phyloP scores from a whole-genome alignment of 2,113 vertebrate genomes.

The Pagrus major region DNA sequence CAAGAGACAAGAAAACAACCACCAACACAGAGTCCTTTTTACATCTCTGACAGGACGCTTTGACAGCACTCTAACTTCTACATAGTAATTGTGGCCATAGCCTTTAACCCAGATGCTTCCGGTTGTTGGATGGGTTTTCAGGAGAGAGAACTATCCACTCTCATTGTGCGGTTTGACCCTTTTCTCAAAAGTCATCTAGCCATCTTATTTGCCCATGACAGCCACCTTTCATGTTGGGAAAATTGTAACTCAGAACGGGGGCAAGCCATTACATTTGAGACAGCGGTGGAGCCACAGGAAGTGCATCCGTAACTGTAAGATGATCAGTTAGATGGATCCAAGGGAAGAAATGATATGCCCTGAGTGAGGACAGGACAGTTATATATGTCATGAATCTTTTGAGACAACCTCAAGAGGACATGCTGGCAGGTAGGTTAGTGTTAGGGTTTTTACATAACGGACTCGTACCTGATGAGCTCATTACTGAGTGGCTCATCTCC shows the following conservation, averaged over 20 bases:
- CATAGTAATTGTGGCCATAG: slow-evolving; percentile 70
- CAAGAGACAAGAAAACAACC: background rate
- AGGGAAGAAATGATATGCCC: slow-evolving; percentile 56
- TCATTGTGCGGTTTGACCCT: slow-evolving; percentile 53
- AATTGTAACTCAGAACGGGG: slow-evolving; percentile 32
- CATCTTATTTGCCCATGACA: slow-evolving; percentile 59
- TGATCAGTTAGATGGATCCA: slow-evolving; percentile 61
- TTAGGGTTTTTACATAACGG: slow-evolving; percentile 29
- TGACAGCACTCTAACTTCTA: slow-evolving; percentile 48
- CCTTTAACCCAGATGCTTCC: slow-evolving; percentile 67
- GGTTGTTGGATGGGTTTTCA: slow-evolving; percentile 52
- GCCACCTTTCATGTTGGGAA: slow-evolving; percentile 59
- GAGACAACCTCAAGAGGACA: slow-evolving; percentile 36
- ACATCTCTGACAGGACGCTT: slow-evolving; percentile 46
- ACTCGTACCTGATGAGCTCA: slow-evolving; percentile 44
- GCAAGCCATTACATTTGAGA: slow-evolving; percentile 51
- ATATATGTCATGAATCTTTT: slow-evolving; percentile 61
- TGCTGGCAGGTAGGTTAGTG: slow-evolving; percentile 32
- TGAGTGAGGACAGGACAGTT: slow-evolving; percentile 30
- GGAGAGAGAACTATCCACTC: slow-evolving; percentile 43
- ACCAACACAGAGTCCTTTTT: slow-evolving; percentile 8
- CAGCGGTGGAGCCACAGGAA: slow-evolving; percentile 55
- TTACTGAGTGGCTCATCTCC: slow-evolving; percentile 8
- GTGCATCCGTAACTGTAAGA: slow-evolving; percentile 42
- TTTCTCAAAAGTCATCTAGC: slow-evolving; percentile 48